Evolutionary conservation across 2,113 vertebrate species (phyloP), one percentile per base, ranked within the genome.

Genomic region (Cranoglanis bouderius): DNA sequence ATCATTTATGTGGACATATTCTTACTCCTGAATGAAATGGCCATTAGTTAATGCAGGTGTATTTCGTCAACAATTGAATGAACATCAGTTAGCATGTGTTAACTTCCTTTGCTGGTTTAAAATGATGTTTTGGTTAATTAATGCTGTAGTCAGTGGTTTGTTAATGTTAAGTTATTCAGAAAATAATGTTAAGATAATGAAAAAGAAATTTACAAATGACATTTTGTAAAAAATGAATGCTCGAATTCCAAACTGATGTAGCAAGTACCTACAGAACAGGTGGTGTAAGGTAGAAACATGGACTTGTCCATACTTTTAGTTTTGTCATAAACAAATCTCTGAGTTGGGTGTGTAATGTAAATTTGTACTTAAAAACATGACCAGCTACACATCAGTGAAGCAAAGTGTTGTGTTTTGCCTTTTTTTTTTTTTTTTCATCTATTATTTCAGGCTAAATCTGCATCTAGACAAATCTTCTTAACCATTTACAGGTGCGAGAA

Each of bases 311-410:
- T 63, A 67, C 24, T 40, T 72, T 70, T 84, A 63, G 55, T 81
- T 81, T 67, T 65, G 70, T 26, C 16, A 21, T 89, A 59, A 89
- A 87, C 74, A 57, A 43, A 59, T 87, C 67, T 85, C 63, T 70
- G 19, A 80, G 38, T 16, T 24, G 83, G 83, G 63, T 61, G 63
- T 88, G 65, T 43, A 81, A 74, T 65, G 49, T 38, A 40, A 40
- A 59, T 67, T 86, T 83, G 80, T 32, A 61, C 19, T 55, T 86
- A 59, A 87, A 86, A 77, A 86, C 77, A 72, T 51, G 32, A 40
- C 86, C 85, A 67, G 77, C 85, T 63, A 61, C 46, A 87, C 72
- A 1, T 40, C 75, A 70, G 46, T 87, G 57, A 9, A 51, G 85
- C 35, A 18, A 18, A 70, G 26, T 24, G 32, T 77, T 65, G 46